phyloP scores from a whole-genome alignment of 2,113 vertebrate genomes.

The Brachirus orientalis region DNA sequence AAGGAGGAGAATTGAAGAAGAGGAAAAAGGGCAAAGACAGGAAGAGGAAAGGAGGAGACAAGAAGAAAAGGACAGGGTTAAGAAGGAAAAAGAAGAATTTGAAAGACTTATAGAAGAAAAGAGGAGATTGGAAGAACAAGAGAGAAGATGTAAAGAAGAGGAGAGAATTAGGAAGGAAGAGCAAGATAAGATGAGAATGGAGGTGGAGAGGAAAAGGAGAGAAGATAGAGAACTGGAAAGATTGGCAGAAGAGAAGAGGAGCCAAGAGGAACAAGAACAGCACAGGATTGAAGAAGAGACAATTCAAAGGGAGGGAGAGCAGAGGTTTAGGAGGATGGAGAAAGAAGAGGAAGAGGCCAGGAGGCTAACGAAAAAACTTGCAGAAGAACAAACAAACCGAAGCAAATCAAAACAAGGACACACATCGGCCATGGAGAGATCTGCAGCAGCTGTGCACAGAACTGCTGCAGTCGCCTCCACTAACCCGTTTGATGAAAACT shows the following conservation, averaged over 20 bases:
- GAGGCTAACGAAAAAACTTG: neutral
- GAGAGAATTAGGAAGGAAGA: constrained; percentile 1
- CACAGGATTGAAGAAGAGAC: no score
- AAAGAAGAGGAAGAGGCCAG: constrained; percentile 3
- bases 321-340: neutral
- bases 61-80: constrained; percentile 4
- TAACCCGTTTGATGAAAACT: constrained; percentile 61
- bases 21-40: constrained; percentile 14
- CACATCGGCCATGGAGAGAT: neutral
- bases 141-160: neutral
- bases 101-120: neutral
- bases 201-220: neutral
- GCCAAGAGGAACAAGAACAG: neutral
- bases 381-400: constrained; percentile 1
- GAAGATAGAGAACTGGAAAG: constrained; percentile 1
- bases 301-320: no score
- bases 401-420: constrained; percentile 1
- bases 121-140: constrained; percentile 3
- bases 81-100: constrained; percentile 12
- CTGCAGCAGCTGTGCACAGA: neutral
- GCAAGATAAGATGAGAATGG: no score
- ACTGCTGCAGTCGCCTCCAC: neutral
- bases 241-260: neutral
- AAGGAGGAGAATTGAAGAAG: neutral
- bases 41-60: constrained; percentile 11